Conservation (phyloP, 2,797 vertebrate genomes). For the Chaetodon trifasciatus region DNA sequence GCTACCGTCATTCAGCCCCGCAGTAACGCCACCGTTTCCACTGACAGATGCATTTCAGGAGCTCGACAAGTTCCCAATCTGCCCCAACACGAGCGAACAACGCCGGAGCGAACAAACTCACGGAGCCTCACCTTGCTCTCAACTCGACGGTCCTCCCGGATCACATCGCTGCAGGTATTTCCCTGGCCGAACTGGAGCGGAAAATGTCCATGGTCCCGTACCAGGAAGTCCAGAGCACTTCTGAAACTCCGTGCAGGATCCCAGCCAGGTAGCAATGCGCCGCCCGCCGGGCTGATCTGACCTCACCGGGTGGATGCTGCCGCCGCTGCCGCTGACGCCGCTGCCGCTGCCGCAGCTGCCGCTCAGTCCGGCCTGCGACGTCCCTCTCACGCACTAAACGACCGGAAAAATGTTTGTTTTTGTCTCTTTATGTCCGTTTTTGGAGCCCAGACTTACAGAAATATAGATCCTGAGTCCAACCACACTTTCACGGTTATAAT, state of each 20-base stretch:
- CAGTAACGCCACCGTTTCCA: slow-evolving; percentile 40
- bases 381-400: no score
- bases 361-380: slow-evolving; percentile 51
- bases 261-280: slow-evolving; percentile 83
- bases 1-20: slow-evolving; percentile 72
- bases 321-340: background rate
- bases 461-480: no score
- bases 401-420: no score
- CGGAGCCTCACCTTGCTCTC: slow-evolving; percentile 77
- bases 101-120: background rate
- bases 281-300: slow-evolving; percentile 75
- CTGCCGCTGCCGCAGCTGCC: slow-evolving; percentile 25
- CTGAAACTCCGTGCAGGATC: slow-evolving; percentile 76
- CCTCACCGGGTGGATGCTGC: slow-evolving; percentile 62
- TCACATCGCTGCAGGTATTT: slow-evolving; percentile 69
- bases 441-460: no score
- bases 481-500: no score
- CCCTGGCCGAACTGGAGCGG: slow-evolving; percentile 47
- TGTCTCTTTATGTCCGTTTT: no score
- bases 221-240: slow-evolving; percentile 84
- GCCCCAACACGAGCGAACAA: background rate
- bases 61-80: slow-evolving; percentile 62
- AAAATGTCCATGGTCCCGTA: slow-evolving; percentile 77
- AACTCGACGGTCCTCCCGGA: slow-evolving; percentile 51
- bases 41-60: slow-evolving; percentile 62